These are phyloP conservation scores for Sigmodon hispidus DNA, from an alignment of 2,113 vertebrate genomes.

Conservation along the genomic window DNA sequence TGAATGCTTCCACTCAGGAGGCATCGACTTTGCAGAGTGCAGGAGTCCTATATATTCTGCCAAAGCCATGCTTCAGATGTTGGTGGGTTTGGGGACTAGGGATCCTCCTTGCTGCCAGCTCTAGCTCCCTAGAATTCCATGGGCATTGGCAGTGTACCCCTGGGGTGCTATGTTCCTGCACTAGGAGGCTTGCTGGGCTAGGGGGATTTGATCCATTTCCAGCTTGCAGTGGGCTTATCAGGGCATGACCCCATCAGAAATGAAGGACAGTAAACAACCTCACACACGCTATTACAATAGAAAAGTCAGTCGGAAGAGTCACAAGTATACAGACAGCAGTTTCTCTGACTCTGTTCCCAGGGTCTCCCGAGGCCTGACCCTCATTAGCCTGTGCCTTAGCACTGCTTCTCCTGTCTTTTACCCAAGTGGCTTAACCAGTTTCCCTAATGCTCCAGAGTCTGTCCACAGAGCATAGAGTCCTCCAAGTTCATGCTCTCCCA, in stretches of 20 bases:
- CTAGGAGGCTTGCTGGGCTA: neutral
- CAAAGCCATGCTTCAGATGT: neutral
- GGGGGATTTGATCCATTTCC: neutral
- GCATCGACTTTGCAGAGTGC: neutral
- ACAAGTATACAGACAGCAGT: neutral
- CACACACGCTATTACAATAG: too few species aligned
- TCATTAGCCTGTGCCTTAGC: neutral
- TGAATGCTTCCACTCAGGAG: too few species aligned
- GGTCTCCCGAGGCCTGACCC: neutral
- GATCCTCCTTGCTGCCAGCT: neutral
- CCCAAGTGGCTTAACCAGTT: neutral
- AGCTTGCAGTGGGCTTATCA: neutral
- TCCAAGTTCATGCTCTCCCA: neutral
- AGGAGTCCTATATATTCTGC: neutral
- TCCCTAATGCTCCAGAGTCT: neutral
- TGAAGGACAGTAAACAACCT: neutral
- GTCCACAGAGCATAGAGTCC: accelerated
- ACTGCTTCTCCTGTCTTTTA: neutral
- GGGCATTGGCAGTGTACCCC: neutral
- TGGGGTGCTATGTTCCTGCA: neutral
- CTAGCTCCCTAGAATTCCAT: neutral
- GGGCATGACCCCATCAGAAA: neutral
- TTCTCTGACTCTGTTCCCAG: neutral
- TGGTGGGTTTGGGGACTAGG: neutral
- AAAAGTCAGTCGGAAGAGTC: neutral